Percentiles rank a stretch among this genome's conserved stretches.
phyloP scores from a whole-genome alignment of 1,140 invertebrate species.

The Bombus sylvicola region DNA sequence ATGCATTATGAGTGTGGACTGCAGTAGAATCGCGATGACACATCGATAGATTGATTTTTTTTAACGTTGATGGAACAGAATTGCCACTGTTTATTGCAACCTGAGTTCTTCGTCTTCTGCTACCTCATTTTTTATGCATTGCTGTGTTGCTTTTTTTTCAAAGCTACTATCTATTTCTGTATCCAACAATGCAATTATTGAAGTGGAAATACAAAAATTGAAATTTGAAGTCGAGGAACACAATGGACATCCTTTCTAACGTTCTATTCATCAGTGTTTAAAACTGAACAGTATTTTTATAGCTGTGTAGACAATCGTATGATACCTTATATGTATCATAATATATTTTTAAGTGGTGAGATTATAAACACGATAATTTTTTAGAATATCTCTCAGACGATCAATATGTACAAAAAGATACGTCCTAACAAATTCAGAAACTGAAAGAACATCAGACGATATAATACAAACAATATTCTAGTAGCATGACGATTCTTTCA shows the following conservation, averaged over 20 bases:
- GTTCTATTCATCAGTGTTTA: no score
- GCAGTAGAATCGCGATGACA: background rate
- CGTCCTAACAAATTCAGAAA: background rate
- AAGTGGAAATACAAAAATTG: no score
- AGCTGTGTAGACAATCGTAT: no score
- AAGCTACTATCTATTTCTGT: no score
- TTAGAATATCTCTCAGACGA: background rate
- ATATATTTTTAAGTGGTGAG: no score
- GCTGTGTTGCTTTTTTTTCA: no score
- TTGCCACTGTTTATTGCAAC: background rate
- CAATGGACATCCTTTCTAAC: no score
- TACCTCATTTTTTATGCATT: background rate
- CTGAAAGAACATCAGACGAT: background rate
- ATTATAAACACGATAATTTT: no score
- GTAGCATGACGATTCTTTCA: background rate
- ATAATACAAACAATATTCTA: background rate
- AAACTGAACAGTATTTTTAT: no score
- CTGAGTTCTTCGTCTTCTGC: background rate
- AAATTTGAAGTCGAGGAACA: no score
- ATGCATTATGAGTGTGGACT: background rate
- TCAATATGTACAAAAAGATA: background rate
- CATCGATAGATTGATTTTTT: conserved; percentile 1
- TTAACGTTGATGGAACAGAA: background rate
- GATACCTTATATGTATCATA: no score
- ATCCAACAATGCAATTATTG: no score